Percentiles rank a stretch among this genome's conserved stretches.
phyloP scores from a whole-genome alignment of 2,888 invertebrate genomes.

The Abrostola triplasia region DNA sequence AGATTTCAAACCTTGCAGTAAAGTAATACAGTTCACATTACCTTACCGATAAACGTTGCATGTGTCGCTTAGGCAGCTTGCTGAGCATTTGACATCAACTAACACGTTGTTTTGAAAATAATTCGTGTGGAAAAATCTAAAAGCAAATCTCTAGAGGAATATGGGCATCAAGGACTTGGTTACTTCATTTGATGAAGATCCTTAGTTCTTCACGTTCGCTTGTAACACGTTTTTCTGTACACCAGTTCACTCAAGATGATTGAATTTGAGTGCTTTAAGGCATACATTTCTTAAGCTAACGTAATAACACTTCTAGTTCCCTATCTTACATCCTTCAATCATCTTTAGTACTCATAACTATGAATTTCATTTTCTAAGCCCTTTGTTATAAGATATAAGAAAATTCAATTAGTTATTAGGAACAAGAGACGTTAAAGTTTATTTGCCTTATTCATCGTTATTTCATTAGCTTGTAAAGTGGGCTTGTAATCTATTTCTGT shows the following conservation, averaged over 20 bases:
- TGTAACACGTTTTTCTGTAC: slow-evolving; percentile 19
- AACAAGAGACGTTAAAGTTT: neutral
- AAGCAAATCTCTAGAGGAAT: slow-evolving; percentile 53
- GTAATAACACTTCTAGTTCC: slow-evolving; percentile 1
- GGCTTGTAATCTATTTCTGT: neutral
- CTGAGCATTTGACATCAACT: slow-evolving; percentile 16
- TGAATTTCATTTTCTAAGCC: slow-evolving; percentile 2
- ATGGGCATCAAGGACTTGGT: slow-evolving; percentile 11
- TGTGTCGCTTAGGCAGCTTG: neutral
- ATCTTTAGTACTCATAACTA: slow-evolving; percentile 1
- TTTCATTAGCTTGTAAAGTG: neutral
- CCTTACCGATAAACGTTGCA: neutral
- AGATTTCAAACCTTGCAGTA: neutral
- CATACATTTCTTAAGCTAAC: slow-evolving; percentile 22
- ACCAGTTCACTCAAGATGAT: slow-evolving; percentile 49
- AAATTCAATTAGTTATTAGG: slow-evolving; percentile 8
- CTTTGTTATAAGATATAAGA: neutral
- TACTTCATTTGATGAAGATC: slow-evolving; percentile 10
- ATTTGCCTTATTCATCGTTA: too few relatives aligned
- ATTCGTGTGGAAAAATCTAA: slow-evolving; percentile 50
- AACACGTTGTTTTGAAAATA: slow-evolving; percentile 44
- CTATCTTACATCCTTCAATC: slow-evolving; percentile 1
- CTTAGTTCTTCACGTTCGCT: slow-evolving; percentile 14
- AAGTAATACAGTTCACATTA: slow-evolving; percentile 18
- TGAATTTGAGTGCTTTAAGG: slow-evolving; percentile 26